Percentiles rank a stretch among this genome's conserved stretches.
phyloP scores from a whole-genome alignment of 2,113 vertebrate genomes.

The Gambusia affinis region DNA sequence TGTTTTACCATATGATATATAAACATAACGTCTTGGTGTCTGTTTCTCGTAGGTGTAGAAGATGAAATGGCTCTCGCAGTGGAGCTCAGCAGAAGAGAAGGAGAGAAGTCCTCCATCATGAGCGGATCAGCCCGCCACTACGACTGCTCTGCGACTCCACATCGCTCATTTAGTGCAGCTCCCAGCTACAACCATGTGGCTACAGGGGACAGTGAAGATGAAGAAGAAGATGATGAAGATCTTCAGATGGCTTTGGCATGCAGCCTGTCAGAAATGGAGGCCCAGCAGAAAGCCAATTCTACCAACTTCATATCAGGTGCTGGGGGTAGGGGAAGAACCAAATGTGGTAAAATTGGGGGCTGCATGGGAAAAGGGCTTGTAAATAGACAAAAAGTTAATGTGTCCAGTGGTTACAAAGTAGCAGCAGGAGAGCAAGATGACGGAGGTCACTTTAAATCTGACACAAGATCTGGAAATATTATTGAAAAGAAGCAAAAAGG shows the following conservation, averaged over 20 bases:
- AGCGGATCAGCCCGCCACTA: slow-evolving; percentile 38
- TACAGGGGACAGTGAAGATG: slow-evolving; percentile 54
- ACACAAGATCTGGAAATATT: slow-evolving; percentile 12
- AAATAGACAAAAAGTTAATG: slow-evolving; percentile 8
- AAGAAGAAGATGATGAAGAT: slow-evolving; percentile 89
- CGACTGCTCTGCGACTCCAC: slow-evolving; percentile 20
- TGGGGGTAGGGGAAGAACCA: slow-evolving; percentile 50
- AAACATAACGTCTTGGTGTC: slow-evolving; percentile 2
- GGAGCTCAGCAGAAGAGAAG: slow-evolving; percentile 92
- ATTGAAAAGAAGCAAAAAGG: neutral
- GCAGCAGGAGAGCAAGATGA: slow-evolving; percentile 11
- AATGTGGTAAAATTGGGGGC: slow-evolving; percentile 8
- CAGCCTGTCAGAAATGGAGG: slow-evolving; percentile 97
- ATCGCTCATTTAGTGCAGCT: slow-evolving; percentile 80
- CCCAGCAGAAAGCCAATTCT: slow-evolving; percentile 86
- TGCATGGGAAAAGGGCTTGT: slow-evolving; percentile 11
- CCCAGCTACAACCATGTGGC: slow-evolving; percentile 79
- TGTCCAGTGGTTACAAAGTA: neutral
- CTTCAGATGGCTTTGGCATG: slow-evolving; percentile 96
- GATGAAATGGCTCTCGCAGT: slow-evolving; percentile 92
- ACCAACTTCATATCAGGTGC: slow-evolving; percentile 81
- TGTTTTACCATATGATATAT: neutral
- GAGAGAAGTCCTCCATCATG: slow-evolving; percentile 75
- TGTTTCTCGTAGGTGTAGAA: slow-evolving; percentile 83
- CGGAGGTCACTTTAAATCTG: slow-evolving; percentile 7